Conservation (phyloP, 2,888 invertebrate genomes). For the Xanthostigma xanthostigma region DNA sequence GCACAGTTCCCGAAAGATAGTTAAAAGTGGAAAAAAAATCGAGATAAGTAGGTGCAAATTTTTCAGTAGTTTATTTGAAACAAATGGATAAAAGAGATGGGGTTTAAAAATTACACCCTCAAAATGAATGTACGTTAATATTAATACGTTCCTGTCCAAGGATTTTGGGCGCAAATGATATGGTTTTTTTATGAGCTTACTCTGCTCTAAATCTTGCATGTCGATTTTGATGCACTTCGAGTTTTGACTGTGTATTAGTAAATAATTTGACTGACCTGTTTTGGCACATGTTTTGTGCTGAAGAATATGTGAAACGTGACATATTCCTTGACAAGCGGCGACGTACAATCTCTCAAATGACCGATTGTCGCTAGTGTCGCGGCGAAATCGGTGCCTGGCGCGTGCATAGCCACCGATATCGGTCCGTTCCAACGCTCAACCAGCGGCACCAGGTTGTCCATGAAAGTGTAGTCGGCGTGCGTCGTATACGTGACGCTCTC, state of each 20-base stretch:
- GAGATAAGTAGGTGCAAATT: no score
- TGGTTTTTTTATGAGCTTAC: no score
- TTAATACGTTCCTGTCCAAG: no score
- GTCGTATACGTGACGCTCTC: conserved; percentile 84
- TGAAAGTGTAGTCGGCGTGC: conserved; percentile 81
- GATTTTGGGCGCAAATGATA: no score
- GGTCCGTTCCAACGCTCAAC: conserved; percentile 79
- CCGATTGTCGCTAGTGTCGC: conserved; percentile 66
- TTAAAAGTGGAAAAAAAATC: neutral
- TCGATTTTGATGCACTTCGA: no score
- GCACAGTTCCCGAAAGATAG: neutral
- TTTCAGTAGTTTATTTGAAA: neutral
- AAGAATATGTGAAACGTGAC: conserved; percentile 86
- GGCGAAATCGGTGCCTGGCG: conserved; percentile 69
- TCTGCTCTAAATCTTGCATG: no score
- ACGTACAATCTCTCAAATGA: conserved; percentile 63
- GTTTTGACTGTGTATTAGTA: no score
- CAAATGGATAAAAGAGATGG: neutral
- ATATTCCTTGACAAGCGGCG: conserved; percentile 55
- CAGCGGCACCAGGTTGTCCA: conserved; percentile 76
- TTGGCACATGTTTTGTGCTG: conserved; percentile 72
- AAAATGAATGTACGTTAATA: no score
- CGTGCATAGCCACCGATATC: conserved; percentile 73
- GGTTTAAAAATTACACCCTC: no score
- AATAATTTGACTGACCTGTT: conserved; percentile 33